phyloP scores from a whole-genome alignment of 2,113 vertebrate genomes.

The Ammodytes dubius region DNA sequence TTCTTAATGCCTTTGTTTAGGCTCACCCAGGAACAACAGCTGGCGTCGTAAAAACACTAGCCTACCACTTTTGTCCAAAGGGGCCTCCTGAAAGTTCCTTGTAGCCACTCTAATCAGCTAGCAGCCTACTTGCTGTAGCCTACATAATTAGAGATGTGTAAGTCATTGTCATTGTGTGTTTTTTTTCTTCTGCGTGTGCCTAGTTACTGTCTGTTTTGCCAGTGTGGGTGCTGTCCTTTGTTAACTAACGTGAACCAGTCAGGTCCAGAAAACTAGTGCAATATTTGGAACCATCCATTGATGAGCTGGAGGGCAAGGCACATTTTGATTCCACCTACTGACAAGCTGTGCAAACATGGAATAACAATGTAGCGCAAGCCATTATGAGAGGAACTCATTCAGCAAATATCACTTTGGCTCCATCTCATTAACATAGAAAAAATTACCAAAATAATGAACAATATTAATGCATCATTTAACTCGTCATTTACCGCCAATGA shows the following conservation, averaged over 20 bases:
- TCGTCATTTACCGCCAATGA: conserved; percentile 40
- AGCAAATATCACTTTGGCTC: conserved; percentile 61
- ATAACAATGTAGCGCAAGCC: conserved; percentile 50
- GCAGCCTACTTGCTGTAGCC: background rate
- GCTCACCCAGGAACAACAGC: no score
- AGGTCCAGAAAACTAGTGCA: conserved; percentile 40
- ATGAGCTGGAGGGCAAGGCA: conserved; percentile 41
- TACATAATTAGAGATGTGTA: background rate
- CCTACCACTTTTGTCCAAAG: background rate
- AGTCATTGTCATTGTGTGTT: conserved; percentile 2
- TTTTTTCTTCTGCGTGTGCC: conserved; percentile 1
- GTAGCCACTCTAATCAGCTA: background rate
- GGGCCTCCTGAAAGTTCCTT: no score
- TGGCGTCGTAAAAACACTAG: no score
- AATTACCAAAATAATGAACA: conserved; percentile 49
- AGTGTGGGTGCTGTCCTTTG: background rate
- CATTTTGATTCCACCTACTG: conserved; percentile 62
- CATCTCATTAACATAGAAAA: conserved; percentile 62
- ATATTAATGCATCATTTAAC: conserved; percentile 49
- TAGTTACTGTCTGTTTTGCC: conserved; percentile 11
- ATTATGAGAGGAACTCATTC: conserved; percentile 58
- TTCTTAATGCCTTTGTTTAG: no score
- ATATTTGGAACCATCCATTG: conserved; percentile 31
- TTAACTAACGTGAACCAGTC: conserved; percentile 30
- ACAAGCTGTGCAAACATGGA: conserved; percentile 52